A percentile compares a stretch with the other conserved stretches of the same genome.
Conservation (phyloP, 2,113 vertebrate genomes). For the Parus major region DNA sequence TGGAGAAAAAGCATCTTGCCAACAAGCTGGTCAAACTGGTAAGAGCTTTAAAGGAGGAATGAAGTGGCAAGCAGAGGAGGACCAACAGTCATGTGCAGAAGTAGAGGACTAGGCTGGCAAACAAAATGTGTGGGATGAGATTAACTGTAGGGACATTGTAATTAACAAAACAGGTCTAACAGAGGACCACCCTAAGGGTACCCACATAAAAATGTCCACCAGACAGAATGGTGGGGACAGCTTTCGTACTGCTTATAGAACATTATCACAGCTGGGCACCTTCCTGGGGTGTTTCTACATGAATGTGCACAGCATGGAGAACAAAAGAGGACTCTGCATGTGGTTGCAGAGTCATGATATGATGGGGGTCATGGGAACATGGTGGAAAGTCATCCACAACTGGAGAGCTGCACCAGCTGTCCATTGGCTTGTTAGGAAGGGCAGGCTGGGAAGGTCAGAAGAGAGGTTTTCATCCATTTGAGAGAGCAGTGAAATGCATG, state of each 20-base stretch:
- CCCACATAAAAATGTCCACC: neutral
- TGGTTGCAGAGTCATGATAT: neutral
- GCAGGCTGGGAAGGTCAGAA: neutral
- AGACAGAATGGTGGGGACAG: neutral
- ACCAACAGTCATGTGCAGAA: neutral
- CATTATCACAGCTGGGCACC: neutral
- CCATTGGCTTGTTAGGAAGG: neutral
- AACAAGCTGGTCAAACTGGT: neutral
- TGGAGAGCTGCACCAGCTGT: neutral
- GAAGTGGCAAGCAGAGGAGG: neutral
- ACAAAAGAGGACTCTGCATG: neutral
- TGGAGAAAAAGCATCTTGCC: neutral
- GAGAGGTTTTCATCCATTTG: neutral
- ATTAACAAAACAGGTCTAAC: neutral
- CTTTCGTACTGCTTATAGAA: neutral
- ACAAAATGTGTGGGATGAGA: neutral
- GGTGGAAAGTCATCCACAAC: neutral
- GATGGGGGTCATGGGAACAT: neutral
- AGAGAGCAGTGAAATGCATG: neutral
- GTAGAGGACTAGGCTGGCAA: fast-evolving
- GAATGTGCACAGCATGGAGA: neutral
- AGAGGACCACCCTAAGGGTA: neutral
- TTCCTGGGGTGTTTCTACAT: neutral
- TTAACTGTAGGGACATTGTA: neutral
- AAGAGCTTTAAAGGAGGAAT: neutral